These are phyloP conservation scores for Stenodera caucasica DNA, from an alignment of 2,888 invertebrate species.

Conservation along the genomic window DNA sequence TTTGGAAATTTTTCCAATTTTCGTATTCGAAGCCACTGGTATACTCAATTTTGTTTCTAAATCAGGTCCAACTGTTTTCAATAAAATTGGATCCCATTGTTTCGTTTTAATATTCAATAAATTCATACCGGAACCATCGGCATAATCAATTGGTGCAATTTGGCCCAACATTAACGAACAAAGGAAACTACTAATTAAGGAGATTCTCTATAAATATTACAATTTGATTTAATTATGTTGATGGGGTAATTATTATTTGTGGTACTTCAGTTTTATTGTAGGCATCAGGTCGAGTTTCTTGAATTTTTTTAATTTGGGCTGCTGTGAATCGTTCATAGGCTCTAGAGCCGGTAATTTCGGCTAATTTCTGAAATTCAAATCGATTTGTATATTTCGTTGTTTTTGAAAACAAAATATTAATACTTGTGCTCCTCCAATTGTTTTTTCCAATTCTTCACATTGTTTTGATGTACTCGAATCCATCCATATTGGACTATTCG, in stretches of 20 bases:
- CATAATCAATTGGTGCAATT: conserved; percentile 86
- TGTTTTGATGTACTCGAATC: conserved; percentile 81
- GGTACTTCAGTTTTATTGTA: conserved; percentile 75
- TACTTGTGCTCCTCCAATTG: conserved; percentile 71
- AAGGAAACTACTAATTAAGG: conserved; percentile 90
- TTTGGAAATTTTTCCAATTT: conserved; percentile 71
- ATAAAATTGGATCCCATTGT: conserved; percentile 74
- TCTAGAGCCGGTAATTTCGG: conserved; percentile 80
- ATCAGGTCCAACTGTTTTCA: conserved; percentile 77
- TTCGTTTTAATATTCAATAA: conserved; percentile 79
- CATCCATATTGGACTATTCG: conserved; percentile 94
- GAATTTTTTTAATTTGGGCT: conserved; percentile 89
- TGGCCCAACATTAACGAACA: conserved; percentile 85
- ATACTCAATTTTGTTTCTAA: conserved; percentile 73
- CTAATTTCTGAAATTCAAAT: no score
- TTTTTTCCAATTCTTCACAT: conserved; percentile 77
- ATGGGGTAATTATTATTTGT: neutral
- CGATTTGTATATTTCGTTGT: no score
- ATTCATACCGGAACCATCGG: conserved; percentile 98
- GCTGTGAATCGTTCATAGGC: conserved; percentile 93
- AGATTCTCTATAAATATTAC: conserved; percentile 70
- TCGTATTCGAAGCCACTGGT: conserved; percentile 70
- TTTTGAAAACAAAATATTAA: no score
- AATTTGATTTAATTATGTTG: neutral
- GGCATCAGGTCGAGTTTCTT: conserved; percentile 67